Base-by-base conservation (phyloP, 2,113 vertebrate genomes). In the Campylorhamphus procurvoides region DNA sequence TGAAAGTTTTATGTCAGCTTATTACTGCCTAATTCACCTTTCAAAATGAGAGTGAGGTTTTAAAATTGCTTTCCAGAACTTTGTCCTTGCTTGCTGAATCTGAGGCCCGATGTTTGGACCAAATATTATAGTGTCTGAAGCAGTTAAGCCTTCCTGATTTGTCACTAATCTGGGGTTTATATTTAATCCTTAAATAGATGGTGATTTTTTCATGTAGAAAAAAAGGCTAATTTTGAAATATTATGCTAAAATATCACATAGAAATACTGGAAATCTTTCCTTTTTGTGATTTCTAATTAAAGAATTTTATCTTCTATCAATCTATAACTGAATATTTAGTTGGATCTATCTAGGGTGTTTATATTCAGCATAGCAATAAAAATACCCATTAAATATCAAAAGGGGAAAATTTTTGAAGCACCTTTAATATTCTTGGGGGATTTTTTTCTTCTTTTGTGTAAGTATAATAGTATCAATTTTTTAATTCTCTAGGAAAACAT, bases 1-100 rank as follows among this genome's bases (percentile, higher is more conserved):
- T 84, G 81, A 79, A 89, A 84, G 13, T 89, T 93, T 94, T 79
- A n/a, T 76, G 62, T 78, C 52, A 60, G 23, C 73, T 94, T 79
- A 75, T 85, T 87, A 42, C 77, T 93, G 46, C n/a, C 49, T 91
- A 69, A 91, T 79, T 94, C 67, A 89, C 77, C 71, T 91, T 74
- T 59, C 56, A 46, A n/a, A 75, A 67, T 29, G 18, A 55, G 56
- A 82, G 37, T 18, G 49, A 82, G 66, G 23, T 62, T 69, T 69
- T 84, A 40, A 55, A 66, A 0, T 68, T 76, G 53, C 81, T 89
- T 91, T 94, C 55, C 74, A 69, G 66, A 89, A 31, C 23, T 76
- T 87, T 89, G 58, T 64, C 69, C n/a, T 87, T 76, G 10, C 55
- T 83, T 66, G 24, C 42, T 83, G 40, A 23, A 9, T 60, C 37